Evolutionary conservation across 1,140 invertebrate genomes (phyloP).

Genomic region (Tigriopus japonicus): DNA sequence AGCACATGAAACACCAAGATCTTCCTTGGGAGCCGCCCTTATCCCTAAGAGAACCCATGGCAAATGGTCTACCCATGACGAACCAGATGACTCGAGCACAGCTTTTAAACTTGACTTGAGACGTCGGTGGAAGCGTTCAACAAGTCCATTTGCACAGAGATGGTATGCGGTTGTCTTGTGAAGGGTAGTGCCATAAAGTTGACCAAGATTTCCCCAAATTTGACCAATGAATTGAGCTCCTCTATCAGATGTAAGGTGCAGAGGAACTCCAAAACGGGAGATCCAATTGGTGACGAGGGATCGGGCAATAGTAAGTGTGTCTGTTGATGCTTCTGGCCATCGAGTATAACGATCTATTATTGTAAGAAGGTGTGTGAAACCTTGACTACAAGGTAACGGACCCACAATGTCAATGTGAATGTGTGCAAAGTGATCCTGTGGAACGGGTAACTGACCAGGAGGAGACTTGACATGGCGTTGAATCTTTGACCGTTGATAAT

Average conservation of each 20-base stretch:
- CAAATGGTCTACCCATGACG: too few species aligned
- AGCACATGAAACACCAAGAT: too few species aligned
- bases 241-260: conserved; percentile 21
- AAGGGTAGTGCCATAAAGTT: conserved; percentile 11
- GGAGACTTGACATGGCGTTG: too few species aligned
- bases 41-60: too few species aligned
- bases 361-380: conserved; percentile 25
- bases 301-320: neutral
- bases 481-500: too few species aligned
- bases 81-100: conserved; percentile 4
- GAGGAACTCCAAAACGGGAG: too few species aligned
- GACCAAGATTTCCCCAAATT: conserved; percentile 15
- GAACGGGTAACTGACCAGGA: too few species aligned
- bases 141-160: conserved; percentile 16
- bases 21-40: too few species aligned
- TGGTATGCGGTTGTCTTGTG: conserved; percentile 11
- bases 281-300: too few species aligned
- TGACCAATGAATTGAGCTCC: conserved; percentile 23
- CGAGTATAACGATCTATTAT: conserved; percentile 27
- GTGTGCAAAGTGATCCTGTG: conserved; percentile 12
- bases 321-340: conserved; percentile 29
- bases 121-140: conserved; percentile 15
- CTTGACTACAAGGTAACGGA: conserved; percentile 23
- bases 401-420: conserved; percentile 32
- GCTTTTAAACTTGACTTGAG: conserved; percentile 15